A percentile compares a stretch with the other conserved stretches of the same genome.
phyloP scores from a whole-genome alignment of 2,888 invertebrate species.

The Seira sanloemensis region DNA sequence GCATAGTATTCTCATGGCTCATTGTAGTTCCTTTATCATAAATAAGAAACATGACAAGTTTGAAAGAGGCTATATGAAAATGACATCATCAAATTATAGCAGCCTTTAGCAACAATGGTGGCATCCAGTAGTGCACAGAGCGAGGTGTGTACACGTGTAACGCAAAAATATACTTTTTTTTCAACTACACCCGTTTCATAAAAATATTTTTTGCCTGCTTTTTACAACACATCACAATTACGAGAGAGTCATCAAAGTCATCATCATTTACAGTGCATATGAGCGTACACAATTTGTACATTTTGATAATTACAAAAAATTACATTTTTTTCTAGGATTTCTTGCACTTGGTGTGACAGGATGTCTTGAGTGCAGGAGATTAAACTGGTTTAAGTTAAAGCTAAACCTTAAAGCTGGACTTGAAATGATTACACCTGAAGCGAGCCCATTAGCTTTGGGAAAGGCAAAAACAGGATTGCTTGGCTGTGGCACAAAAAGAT shows the following conservation, averaged over 20 bases:
- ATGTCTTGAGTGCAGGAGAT: not conserved
- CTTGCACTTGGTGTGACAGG: slow-evolving; percentile 15
- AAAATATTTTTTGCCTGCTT: not conserved
- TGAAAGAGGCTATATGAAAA: slow-evolving; percentile 18
- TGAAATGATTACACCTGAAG: no score
- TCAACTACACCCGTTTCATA: slow-evolving; percentile 5
- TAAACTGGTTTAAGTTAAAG: slow-evolving; percentile 16
- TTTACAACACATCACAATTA: not conserved
- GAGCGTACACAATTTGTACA: slow-evolving; percentile 9
- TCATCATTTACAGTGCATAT: slow-evolving; percentile 11
- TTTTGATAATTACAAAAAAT: slow-evolving; percentile 19
- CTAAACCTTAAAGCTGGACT: no score
- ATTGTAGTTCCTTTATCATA: not conserved
- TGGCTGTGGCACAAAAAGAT: not conserved
- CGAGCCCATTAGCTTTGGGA: not conserved
- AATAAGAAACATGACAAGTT: slow-evolving; percentile 1
- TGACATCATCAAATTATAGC: slow-evolving; percentile 20
- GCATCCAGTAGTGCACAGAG: slow-evolving; percentile 12
- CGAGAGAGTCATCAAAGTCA: not conserved
- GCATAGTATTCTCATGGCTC: not conserved
- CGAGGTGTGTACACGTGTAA: slow-evolving; percentile 20
- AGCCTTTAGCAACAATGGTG: not conserved
- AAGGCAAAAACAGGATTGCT: slow-evolving; percentile 1
- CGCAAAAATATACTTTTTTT: not conserved
- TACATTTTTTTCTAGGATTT: slow-evolving; percentile 4